Evolutionary conservation across 2,888 invertebrate species (phyloP).

Genomic region (Sarcophaga caerulescens): DNA sequence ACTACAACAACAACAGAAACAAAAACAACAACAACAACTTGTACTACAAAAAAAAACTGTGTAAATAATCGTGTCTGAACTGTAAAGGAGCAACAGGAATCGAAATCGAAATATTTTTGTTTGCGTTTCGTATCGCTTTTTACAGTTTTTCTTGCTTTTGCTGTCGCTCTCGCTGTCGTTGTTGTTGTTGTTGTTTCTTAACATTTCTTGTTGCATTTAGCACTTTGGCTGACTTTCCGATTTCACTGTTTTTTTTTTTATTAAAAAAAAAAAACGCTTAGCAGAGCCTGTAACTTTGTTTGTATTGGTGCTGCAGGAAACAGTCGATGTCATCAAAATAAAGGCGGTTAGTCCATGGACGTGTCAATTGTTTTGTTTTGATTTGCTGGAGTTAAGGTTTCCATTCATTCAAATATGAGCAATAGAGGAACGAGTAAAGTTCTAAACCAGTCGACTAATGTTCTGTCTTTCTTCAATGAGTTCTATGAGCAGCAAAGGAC

Average conservation of each 20-base stretch:
- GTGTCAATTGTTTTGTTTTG: too few relatives aligned
- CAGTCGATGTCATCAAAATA: conserved; percentile 13
- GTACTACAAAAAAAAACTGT: conserved; percentile 40
- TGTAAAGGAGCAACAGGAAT: conserved; percentile 69
- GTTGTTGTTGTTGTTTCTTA: conserved; percentile 22
- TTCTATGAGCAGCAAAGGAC: too few relatives aligned
- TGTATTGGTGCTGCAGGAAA: background rate
- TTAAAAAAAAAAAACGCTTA: background rate
- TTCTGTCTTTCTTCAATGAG: too few relatives aligned
- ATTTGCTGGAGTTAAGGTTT: too few relatives aligned
- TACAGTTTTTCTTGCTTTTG: background rate
- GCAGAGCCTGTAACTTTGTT: background rate
- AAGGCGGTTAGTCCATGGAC: background rate
- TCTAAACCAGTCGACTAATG: too few relatives aligned
- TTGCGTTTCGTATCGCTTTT: conserved; percentile 8
- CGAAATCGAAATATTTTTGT: conserved; percentile 58
- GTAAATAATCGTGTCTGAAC: conserved; percentile 59
- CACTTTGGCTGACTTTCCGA: conserved; percentile 61
- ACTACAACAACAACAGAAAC: conserved; percentile 30
- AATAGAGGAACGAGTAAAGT: too few relatives aligned
- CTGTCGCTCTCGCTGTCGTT: background rate
- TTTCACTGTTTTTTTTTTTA: conserved; percentile 49
- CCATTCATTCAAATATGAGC: too few relatives aligned
- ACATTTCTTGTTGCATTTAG: conserved; percentile 16
- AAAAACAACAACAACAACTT: conserved; percentile 21